These are phyloP conservation scores for Trinorchestia longiramus DNA, from an alignment of 1,140 invertebrate species.

Conservation along the genomic window DNA sequence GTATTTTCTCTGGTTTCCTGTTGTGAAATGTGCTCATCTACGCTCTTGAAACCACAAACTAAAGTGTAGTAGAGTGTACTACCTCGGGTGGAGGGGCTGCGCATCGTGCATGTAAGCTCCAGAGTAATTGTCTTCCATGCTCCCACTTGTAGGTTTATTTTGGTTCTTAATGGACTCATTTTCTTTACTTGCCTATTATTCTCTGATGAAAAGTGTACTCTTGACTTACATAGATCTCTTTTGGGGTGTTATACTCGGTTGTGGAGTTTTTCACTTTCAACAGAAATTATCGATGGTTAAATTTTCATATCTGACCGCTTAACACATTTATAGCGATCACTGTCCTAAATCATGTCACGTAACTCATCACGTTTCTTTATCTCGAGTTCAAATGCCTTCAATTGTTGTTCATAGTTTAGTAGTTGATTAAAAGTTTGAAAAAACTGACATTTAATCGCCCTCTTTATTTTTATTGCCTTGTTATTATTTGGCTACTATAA, in stretches of 20 bases:
- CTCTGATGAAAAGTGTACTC: not conserved
- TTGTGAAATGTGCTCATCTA: not conserved
- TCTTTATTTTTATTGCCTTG: not conserved
- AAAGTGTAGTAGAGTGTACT: not conserved
- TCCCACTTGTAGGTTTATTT: not conserved
- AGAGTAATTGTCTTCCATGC: not conserved
- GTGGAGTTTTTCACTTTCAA: not conserved
- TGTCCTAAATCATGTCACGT: too few species aligned
- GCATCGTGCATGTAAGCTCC: not conserved
- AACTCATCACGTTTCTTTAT: not conserved
- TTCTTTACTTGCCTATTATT: not conserved
- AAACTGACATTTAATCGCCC: not conserved
- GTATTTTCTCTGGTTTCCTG: too few species aligned
- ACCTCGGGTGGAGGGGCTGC: not conserved
- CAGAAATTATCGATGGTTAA: not conserved
- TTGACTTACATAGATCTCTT: not conserved
- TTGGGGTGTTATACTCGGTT: not conserved
- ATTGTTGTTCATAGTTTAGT: not conserved
- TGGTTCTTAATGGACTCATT: not conserved
- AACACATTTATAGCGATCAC: too few species aligned
- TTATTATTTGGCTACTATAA: not conserved
- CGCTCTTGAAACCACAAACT: not conserved
- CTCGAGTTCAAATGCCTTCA: not conserved
- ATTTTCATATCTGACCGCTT: not conserved
- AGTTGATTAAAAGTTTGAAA: not conserved